Conservation (phyloP, 2,888 invertebrate genomes). For the Aphrophora alni region DNA sequence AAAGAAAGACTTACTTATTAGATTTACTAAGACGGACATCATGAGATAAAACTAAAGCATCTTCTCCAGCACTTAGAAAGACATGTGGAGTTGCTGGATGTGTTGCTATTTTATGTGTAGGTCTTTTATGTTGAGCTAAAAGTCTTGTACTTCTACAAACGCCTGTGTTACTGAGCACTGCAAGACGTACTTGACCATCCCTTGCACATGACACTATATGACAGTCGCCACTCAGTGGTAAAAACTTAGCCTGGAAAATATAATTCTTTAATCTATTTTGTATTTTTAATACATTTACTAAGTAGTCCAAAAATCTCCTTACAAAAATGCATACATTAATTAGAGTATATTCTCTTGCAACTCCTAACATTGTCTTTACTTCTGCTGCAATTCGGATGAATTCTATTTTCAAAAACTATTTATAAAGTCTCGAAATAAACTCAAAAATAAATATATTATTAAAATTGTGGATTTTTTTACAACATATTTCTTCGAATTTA, state of each 20-base stretch:
- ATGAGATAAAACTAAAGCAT: constrained; percentile 79
- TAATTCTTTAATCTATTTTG: background rate
- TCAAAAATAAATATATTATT: too few relatives aligned
- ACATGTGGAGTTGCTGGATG: constrained; percentile 78
- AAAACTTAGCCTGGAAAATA: constrained; percentile 72
- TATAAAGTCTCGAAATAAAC: too few relatives aligned
- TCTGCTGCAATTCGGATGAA: too few relatives aligned
- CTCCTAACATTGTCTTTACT: too few relatives aligned
- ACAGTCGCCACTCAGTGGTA: constrained; percentile 77
- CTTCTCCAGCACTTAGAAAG: constrained; percentile 84
- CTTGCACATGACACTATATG: constrained; percentile 88
- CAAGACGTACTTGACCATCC: constrained; percentile 82
- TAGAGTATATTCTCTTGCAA: too few relatives aligned
- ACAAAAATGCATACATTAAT: too few relatives aligned
- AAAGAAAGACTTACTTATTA: constrained; percentile 63
- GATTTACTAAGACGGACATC: constrained; percentile 79
- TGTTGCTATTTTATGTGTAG: constrained; percentile 86
- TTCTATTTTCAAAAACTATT: too few relatives aligned
- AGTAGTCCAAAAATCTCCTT: too few relatives aligned
- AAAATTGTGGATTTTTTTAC: too few relatives aligned
- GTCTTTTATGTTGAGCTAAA: constrained; percentile 73
- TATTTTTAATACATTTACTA: too few relatives aligned
- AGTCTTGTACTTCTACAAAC: constrained; percentile 64
- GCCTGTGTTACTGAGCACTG: constrained; percentile 61
- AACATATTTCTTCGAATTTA: too few relatives aligned